Evolutionary conservation across 1,140 invertebrate species (phyloP).

Genomic region (Leptinotarsa lineolata): DNA sequence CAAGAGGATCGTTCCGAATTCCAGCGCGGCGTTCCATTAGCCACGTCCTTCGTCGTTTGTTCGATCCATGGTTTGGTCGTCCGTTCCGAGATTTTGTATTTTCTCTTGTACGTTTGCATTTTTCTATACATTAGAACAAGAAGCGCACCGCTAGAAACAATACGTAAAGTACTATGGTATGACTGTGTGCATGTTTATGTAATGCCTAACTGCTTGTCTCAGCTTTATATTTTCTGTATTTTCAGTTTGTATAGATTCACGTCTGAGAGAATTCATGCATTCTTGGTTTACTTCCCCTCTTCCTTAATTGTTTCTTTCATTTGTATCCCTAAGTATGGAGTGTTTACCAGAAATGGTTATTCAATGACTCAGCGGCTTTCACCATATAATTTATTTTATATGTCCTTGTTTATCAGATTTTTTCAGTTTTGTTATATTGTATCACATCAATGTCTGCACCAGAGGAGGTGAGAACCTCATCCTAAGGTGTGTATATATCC

Average conservation of each 20-base stretch:
- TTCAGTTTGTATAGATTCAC: conserved; percentile 5
- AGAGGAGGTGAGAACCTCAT: no score
- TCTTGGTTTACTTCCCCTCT: conserved; percentile 7
- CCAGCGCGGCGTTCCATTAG: background rate
- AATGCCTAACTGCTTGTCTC: conserved; percentile 18
- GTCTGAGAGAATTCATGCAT: conserved; percentile 13
- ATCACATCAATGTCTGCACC: no score
- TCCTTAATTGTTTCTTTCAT: conserved; percentile 20
- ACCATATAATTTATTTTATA: no score
- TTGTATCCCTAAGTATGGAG: background rate
- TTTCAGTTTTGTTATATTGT: no score
- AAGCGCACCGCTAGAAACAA: conserved; percentile 14
- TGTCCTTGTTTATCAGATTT: no score
- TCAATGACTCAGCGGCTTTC: background rate
- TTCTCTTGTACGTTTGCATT: conserved; percentile 12
- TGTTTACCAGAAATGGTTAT: background rate
- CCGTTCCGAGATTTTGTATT: conserved; percentile 8
- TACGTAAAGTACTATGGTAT: conserved; percentile 21
- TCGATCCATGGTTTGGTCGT: conserved; percentile 9
- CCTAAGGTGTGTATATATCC: no score
- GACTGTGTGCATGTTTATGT: conserved; percentile 22
- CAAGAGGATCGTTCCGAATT: no score
- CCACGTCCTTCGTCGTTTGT: background rate
- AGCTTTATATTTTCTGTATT: conserved; percentile 22
- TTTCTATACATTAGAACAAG: conserved; percentile 9